Conservation (phyloP, 35 echinoderm and acorn worm species). For the Chiridota heheva region DNA sequence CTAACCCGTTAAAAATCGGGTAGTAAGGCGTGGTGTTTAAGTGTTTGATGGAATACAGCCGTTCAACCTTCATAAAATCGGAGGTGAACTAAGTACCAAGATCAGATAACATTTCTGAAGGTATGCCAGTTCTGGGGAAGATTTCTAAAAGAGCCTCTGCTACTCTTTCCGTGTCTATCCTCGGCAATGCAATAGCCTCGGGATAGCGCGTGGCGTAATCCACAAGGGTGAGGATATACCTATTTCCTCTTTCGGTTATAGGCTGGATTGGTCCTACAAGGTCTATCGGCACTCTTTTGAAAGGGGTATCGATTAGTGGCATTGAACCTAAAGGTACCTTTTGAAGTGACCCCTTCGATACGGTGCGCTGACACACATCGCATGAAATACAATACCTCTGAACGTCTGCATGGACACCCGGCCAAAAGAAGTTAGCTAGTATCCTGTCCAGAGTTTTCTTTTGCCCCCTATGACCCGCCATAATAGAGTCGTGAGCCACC, state of each 20-base stretch:
- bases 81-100: constrained; percentile 46
- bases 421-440: constrained; percentile 39
- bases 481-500: neutral
- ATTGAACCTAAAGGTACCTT: constrained; percentile 38
- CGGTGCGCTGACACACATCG: constrained; percentile 39
- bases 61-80: constrained; percentile 51
- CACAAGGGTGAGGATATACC: constrained; percentile 46
- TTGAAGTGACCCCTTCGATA: neutral
- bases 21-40: constrained; percentile 57
- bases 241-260: constrained; percentile 18
- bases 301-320: constrained; percentile 41
- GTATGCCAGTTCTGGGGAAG: constrained; percentile 30
- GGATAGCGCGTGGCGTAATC: constrained; percentile 56
- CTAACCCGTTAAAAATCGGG: constrained; percentile 40
- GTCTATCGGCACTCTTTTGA: constrained; percentile 44
- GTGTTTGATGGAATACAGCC: constrained; percentile 26
- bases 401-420: constrained; percentile 51
- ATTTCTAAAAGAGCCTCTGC: constrained; percentile 48
- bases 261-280: constrained; percentile 51
- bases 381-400: constrained; percentile 35
- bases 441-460: constrained; percentile 24
- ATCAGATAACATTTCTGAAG: constrained; percentile 48
- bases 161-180: constrained; percentile 30
- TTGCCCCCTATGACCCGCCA: neutral
- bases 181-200: constrained; percentile 25